Base-by-base conservation (phyloP, 2,888 invertebrate species). In the Aplocera efformata region DNA sequence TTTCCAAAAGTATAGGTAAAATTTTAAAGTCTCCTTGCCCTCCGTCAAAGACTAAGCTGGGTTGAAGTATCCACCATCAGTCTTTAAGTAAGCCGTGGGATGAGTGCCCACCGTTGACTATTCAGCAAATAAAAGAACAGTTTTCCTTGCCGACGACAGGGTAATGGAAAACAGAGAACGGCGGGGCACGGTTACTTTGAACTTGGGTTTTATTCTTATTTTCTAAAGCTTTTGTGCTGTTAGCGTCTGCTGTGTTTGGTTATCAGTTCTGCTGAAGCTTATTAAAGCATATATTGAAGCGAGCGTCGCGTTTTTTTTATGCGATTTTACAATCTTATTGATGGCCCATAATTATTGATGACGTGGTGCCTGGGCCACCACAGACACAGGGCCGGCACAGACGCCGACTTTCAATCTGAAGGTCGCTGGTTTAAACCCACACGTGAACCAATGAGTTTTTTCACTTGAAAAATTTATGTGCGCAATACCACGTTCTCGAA, bases 101-200 rank as follows among this genome's bases (percentile, higher is more conserved):
- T 80, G 77, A 80, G 82, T 78, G 79, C 73, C 71, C 74, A 64
- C 72, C 79, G 79, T 78, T 72, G 74, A 77, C 79, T 79, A 81
- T 81, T 82, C 80, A 79, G 80, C 81, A 79, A 82, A 82, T 83
- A 83, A 82, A 80, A 72, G 77, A 72, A 67, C 76, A 70, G 72
- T 77, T 79, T 74, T 71, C 70, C 72, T 70, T 63, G 73, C 70
- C 77, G 77, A 79, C 74, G 73, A 75, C 76, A 73, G 77, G 71
- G 69, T 82, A 82, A 81, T 81, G 80, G 83, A 79, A 79, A 80
- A 82, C 80, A 81, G 78, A 67, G 59, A 67, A 69, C 68, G 63
- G 45, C 50, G 53, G 43, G 32, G 24, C 43, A 42, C 66, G 20
- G 39, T 58, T 47, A 60, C 60, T 74, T 4, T 29, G 54, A 29